Conservation (phyloP, 2,888 invertebrate species). For the Lithophane ornitopus region DNA sequence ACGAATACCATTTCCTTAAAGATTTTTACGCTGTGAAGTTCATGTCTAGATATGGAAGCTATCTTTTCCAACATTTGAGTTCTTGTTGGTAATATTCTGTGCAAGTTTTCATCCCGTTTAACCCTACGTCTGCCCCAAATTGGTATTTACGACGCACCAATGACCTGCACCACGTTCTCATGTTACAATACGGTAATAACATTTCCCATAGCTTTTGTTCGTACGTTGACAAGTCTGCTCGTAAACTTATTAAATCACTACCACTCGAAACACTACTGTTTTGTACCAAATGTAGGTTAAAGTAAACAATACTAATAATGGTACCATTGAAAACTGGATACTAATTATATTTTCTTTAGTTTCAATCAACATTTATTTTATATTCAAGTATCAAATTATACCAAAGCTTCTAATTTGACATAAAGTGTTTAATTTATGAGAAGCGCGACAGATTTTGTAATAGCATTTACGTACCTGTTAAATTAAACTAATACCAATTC, state of each 20-base stretch:
- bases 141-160: conserved; percentile 77
- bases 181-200: conserved; percentile 73
- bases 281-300: conserved; percentile 34
- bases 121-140: conserved; percentile 71
- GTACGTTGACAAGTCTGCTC: conserved; percentile 76
- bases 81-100: conserved; percentile 10
- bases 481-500: conserved; percentile 27
- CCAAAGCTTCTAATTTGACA: conserved; percentile 8
- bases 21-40: conserved; percentile 16
- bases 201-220: conserved; percentile 76
- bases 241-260: conserved; percentile 76
- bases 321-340: conserved; percentile 10
- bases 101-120: conserved; percentile 43
- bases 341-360: conserved; percentile 10
- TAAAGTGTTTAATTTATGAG: conserved; percentile 21
- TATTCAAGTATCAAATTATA: background rate
- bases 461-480: conserved; percentile 42
- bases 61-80: background rate
- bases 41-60: background rate
- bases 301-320: conserved; percentile 45
- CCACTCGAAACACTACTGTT: conserved; percentile 57
- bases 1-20: conserved; percentile 42
- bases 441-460: conserved; percentile 18
- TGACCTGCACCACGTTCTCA: conserved; percentile 72
- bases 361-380: background rate